A percentile compares a stretch with the other conserved stretches of the same genome.
Evolutionary conservation across 2,113 vertebrate species (phyloP).

Genomic region (Panthera tigris): DNA sequence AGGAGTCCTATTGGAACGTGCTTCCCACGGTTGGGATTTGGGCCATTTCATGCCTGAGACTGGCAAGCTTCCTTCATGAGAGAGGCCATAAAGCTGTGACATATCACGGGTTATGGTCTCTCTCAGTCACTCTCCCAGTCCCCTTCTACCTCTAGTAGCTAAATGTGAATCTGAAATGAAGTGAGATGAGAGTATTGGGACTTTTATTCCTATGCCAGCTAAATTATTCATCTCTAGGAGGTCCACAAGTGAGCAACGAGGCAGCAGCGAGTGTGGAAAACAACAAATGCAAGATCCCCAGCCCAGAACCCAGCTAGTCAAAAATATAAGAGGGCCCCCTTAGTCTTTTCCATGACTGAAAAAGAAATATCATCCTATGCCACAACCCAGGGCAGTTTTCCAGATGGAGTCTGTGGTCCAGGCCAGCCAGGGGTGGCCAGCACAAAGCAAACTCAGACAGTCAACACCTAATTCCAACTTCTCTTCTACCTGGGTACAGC

Average conservation of each 20-base stretch:
- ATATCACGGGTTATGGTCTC: rapidly evolving
- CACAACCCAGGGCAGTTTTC: background rate
- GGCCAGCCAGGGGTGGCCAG: background rate
- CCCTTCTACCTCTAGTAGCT: background rate
- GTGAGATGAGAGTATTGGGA: background rate
- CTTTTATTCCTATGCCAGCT: background rate
- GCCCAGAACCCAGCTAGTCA: background rate
- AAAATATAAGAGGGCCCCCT: background rate
- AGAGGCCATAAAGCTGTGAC: background rate
- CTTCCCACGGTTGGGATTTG: constrained; percentile 37
- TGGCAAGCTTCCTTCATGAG: constrained; percentile 10
- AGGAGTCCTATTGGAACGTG: constrained; percentile 2
- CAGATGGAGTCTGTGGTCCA: background rate
- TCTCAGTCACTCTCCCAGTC: background rate
- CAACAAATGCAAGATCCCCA: background rate
- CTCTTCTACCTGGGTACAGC: background rate
- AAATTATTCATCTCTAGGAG: background rate
- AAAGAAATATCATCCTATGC: too few species aligned
- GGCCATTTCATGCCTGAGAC: background rate
- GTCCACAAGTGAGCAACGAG: background rate
- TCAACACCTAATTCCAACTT: background rate
- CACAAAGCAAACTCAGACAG: background rate
- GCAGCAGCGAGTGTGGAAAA: background rate
- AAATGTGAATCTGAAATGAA: constrained; percentile 7
- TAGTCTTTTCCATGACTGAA: background rate